Conservation (phyloP, 2,113 vertebrate species). For the Silurus meridionalis region DNA sequence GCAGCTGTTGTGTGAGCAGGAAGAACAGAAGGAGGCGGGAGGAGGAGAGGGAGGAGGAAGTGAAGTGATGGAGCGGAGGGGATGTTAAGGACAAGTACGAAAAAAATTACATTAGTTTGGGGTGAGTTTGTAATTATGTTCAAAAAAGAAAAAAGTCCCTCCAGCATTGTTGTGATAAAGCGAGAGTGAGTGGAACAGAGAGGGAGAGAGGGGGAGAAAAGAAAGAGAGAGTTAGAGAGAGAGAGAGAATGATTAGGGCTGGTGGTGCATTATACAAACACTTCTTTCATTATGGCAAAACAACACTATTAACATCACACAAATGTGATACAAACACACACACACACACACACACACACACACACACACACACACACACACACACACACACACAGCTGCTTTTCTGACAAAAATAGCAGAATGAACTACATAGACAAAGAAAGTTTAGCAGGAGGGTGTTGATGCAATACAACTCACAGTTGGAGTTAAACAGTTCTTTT, state of each 20-base stretch:
- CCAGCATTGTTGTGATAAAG: conserved; percentile 48
- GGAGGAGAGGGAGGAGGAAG: conserved; percentile 24
- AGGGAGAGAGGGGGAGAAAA: not conserved
- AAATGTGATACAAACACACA: not conserved
- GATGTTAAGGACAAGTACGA: conserved; percentile 25
- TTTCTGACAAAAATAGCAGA: conserved; percentile 2
- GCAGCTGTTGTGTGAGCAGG: conserved; percentile 67
- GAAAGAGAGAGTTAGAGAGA: not conserved
- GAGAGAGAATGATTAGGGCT: conserved; percentile 20
- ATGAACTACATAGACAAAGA: conserved; percentile 6
- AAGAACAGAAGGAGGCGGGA: conserved; percentile 11
- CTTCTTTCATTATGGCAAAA: conserved; percentile 39
- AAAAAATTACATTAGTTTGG: conserved; percentile 32
- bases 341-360: conserved; percentile 5
- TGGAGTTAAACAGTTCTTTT: conserved; percentile 1
- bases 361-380: conserved; percentile 2
- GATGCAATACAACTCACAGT: conserved; percentile 25
- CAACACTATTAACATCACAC: conserved; percentile 26
- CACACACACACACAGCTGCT: conserved; percentile 6
- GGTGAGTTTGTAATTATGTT: conserved; percentile 51
- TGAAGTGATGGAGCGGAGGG: not conserved
- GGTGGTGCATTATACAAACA: conserved; percentile 13
- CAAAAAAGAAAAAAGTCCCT: conserved; percentile 58
- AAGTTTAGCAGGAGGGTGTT: conserved; percentile 14
- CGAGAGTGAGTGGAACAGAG: too few species aligned